Evolutionary conservation across 2,888 invertebrate genomes (phyloP).

Genomic region (Pyrgus malvae): DNA sequence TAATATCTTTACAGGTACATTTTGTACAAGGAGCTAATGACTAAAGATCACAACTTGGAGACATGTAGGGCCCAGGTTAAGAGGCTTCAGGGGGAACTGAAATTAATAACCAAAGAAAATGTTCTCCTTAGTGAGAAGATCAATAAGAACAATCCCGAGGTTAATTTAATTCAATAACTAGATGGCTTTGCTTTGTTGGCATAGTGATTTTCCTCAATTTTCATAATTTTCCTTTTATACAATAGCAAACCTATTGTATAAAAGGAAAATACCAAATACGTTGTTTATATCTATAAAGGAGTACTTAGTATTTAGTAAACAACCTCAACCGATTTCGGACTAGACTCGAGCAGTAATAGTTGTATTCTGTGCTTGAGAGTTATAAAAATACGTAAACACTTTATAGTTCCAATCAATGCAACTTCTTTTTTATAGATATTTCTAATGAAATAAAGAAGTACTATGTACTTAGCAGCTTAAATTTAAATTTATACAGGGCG

Average conservation of each 20-base stretch:
- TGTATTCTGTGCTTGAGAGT: too few species aligned
- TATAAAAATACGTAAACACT: too few species aligned
- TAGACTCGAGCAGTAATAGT: too few species aligned
- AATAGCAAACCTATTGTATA: too few species aligned
- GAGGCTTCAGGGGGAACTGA: conserved; percentile 83
- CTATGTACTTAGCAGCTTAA: too few species aligned
- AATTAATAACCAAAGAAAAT: conserved; percentile 84
- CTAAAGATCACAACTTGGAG: conserved; percentile 84
- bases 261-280: too few species aligned
- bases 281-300: too few species aligned
- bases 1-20: conserved; percentile 74
- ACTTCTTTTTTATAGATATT: too few species aligned
- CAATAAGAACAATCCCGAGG: conserved; percentile 59
- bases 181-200: background rate
- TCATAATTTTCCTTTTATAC: background rate
- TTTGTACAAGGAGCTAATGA: conserved; percentile 84
- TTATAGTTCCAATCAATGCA: too few species aligned
- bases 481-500: conserved; percentile 46
- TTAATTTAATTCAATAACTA: background rate
- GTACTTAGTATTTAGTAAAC: too few species aligned
- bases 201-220: background rate
- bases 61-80: conserved; percentile 83
- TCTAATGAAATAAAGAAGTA: too few species aligned
- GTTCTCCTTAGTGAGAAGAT: conserved; percentile 79
- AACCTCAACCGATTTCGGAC: too few species aligned